Percentiles rank a stretch among this genome's conserved stretches.
Conservation (phyloP, 2,888 invertebrate species). For the Lapara coniferarum region DNA sequence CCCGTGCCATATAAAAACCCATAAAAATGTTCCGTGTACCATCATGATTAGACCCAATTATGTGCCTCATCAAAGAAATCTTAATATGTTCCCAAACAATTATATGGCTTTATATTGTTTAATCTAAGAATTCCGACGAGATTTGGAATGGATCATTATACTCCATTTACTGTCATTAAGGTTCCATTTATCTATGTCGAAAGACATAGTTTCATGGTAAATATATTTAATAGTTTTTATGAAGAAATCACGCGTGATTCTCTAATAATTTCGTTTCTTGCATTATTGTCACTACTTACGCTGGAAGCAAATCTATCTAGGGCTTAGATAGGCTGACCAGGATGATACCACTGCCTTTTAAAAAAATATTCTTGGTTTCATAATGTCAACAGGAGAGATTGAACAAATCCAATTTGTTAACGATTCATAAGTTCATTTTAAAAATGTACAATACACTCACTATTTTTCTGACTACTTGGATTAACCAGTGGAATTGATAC, state of each 20-base stretch:
- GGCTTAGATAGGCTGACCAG: too few species aligned
- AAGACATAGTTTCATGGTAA: neutral
- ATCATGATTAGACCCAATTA: conserved; percentile 20
- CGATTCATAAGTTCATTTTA: too few species aligned
- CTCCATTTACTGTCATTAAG: neutral
- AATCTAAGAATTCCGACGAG: neutral
- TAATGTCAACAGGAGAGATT: too few species aligned
- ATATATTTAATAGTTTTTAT: neutral
- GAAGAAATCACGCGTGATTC: neutral
- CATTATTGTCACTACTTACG: too few species aligned
- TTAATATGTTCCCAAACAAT: conserved; percentile 18
- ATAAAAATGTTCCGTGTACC: conserved; percentile 19
- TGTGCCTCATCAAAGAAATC: conserved; percentile 12
- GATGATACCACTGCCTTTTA: too few species aligned
- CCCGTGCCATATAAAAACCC: neutral
- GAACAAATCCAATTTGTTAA: too few species aligned
- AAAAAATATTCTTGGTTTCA: too few species aligned
- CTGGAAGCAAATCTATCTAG: too few species aligned
- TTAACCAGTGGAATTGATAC: too few species aligned
- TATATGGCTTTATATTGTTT: neutral
- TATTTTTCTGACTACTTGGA: too few species aligned
- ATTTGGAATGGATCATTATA: conserved; percentile 3
- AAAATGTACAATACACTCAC: too few species aligned
- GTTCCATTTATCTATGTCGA: neutral
- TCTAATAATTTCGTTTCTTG: too few species aligned